phyloP scores from a whole-genome alignment of 2,113 vertebrate species.

The Silurus asotus region DNA sequence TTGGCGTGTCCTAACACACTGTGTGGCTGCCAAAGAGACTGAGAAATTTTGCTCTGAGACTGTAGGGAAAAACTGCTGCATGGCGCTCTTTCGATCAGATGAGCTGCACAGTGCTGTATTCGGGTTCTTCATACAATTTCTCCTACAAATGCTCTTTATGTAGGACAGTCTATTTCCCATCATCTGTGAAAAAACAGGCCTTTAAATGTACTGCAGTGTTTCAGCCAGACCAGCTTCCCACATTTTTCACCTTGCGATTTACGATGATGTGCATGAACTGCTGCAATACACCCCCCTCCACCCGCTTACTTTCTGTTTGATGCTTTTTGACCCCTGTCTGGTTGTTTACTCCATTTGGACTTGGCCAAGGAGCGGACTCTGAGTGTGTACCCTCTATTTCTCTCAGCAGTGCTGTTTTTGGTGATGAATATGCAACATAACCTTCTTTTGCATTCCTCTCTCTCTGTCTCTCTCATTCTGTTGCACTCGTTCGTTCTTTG shows the following conservation, averaged over 20 bases:
- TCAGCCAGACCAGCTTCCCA: conserved; percentile 6
- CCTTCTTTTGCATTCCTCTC: conserved; percentile 19
- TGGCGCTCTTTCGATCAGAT: not conserved
- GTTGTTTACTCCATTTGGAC: not conserved
- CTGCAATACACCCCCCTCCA: conserved; percentile 7
- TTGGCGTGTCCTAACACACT: conserved; percentile 46
- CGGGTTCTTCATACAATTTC: conserved; percentile 2
- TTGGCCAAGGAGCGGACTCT: not conserved
- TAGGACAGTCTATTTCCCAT: conserved; percentile 47
- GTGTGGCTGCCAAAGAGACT: conserved; percentile 41
- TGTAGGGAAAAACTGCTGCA: conserved; percentile 24
- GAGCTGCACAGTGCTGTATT: not conserved
- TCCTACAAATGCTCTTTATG: conserved; percentile 15
- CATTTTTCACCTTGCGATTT: conserved; percentile 19
- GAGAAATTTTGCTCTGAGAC: conserved; percentile 21
- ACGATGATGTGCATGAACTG: not conserved
- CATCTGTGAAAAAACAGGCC: conserved; percentile 23
- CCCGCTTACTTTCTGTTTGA: not conserved
- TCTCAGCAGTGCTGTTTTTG: conserved; percentile 9
- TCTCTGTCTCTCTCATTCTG: conserved; percentile 25
- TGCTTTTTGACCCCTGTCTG: conserved; percentile 1
- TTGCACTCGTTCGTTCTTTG: conserved; percentile 38
- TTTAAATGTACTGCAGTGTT: conserved; percentile 25
- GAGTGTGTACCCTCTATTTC: conserved; percentile 6
- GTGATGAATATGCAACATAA: conserved; percentile 44